phyloP scores from a whole-genome alignment of 2,888 invertebrate genomes.

The Bombylius discolor region DNA sequence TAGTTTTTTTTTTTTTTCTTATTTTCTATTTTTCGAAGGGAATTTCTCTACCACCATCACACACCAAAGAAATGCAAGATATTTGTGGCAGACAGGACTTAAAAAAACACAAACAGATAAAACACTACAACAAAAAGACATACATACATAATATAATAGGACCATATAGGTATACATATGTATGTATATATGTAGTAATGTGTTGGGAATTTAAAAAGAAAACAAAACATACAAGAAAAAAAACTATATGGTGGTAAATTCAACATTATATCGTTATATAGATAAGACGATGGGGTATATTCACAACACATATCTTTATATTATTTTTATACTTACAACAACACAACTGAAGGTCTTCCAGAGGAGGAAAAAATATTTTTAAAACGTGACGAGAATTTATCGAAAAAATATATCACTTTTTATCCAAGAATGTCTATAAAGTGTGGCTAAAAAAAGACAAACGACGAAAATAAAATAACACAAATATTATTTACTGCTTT shows the following conservation, averaged over 20 bases:
- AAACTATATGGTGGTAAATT: no score
- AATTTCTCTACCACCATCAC: background rate
- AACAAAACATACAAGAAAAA: background rate
- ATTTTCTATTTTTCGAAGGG: no score
- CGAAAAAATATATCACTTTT: constrained; percentile 14
- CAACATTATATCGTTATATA: no score
- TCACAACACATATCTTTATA: no score
- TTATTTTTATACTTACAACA: no score
- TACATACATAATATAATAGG: background rate
- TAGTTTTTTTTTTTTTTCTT: no score
- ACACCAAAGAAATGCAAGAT: constrained; percentile 9
- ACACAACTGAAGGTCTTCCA: no score
- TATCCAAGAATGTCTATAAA: constrained; percentile 8
- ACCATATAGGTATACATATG: no score
- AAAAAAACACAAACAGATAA: constrained; percentile 1
- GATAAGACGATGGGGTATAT: no score
- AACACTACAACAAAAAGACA: background rate
- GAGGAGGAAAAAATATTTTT: constrained; percentile 30
- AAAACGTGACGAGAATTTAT: constrained; percentile 34
- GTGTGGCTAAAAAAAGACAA: constrained; percentile 1
- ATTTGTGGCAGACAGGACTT: constrained; percentile 8
- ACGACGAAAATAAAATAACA: background rate
- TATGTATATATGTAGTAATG: background rate
- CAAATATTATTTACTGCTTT: no score
- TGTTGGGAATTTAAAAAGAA: background rate